phyloP scores from a whole-genome alignment of 2,113 vertebrate species.

The Anoplopoma fimbria region DNA sequence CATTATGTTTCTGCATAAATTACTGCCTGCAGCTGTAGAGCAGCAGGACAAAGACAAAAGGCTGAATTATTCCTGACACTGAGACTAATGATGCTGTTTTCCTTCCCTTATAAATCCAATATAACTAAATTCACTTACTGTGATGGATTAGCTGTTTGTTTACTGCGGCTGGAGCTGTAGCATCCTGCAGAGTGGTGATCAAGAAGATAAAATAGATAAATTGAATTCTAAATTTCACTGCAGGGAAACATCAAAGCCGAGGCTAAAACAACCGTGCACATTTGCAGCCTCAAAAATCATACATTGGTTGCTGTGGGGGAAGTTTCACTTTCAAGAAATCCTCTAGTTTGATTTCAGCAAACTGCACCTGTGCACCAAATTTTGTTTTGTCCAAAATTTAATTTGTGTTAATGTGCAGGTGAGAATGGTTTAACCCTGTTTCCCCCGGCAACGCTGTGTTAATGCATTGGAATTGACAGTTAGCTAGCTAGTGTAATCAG shows the following conservation, averaged over 20 bases:
- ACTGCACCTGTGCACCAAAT: not conserved
- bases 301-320: not conserved
- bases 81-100: conserved; percentile 53
- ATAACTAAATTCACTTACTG: conserved; percentile 35
- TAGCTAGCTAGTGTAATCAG: too few relatives aligned
- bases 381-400: too few relatives aligned
- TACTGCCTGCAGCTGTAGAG: conserved; percentile 45
- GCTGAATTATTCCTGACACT: conserved; percentile 43
- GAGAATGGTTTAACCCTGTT: not conserved
- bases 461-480: too few relatives aligned
- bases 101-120: conserved; percentile 34
- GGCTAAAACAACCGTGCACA: not conserved
- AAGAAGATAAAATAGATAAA: conserved; percentile 8
- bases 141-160: conserved; percentile 43
- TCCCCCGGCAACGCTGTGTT: too few relatives aligned
- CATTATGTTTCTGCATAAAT: conserved; percentile 54
- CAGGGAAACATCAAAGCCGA: conserved; percentile 4
- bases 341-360: not conserved
- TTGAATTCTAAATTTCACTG: not conserved
- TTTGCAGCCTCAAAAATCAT: not conserved
- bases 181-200: not conserved
- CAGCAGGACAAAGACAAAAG: conserved; percentile 44
- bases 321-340: conserved; percentile 5
- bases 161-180: conserved; percentile 10
- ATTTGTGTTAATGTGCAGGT: not conserved